Evolutionary conservation across 2,888 invertebrate genomes (phyloP).

Genomic region (Morinoia aosen): DNA sequence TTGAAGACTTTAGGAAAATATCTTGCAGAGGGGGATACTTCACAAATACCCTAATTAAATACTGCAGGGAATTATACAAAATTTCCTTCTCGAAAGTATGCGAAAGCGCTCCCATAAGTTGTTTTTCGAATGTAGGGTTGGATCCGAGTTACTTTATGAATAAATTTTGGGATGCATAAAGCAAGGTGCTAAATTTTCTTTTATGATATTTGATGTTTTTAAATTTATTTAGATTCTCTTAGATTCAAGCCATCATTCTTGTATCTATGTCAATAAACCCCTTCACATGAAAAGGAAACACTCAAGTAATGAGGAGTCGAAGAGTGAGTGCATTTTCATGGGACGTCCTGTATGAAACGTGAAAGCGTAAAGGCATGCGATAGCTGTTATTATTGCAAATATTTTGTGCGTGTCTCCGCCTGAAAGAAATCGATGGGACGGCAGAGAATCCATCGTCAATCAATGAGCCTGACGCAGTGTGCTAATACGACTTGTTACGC

Average conservation of each 20-base stretch:
- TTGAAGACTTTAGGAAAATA: neutral
- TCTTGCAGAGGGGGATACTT: neutral
- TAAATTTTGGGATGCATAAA: no score
- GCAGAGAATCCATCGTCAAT: neutral
- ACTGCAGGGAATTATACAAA: neutral
- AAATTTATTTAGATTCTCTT: no score
- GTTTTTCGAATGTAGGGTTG: neutral
- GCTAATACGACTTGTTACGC: neutral
- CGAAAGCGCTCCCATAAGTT: neutral
- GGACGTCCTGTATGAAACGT: no score
- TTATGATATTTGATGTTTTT: no score
- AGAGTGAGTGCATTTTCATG: no score
- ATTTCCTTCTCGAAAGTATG: no score
- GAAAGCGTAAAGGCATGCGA: neutral
- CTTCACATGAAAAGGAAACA: no score
- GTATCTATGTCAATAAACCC: no score
- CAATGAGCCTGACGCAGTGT: neutral
- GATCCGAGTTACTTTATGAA: no score
- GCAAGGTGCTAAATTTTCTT: no score
- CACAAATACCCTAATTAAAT: neutral
- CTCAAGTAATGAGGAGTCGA: no score
- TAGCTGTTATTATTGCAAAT: neutral
- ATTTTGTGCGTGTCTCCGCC: neutral
- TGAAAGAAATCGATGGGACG: neutral
- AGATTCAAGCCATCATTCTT: no score